Conservation (phyloP, 2,113 vertebrate genomes). For the Siniperca chuatsi region DNA sequence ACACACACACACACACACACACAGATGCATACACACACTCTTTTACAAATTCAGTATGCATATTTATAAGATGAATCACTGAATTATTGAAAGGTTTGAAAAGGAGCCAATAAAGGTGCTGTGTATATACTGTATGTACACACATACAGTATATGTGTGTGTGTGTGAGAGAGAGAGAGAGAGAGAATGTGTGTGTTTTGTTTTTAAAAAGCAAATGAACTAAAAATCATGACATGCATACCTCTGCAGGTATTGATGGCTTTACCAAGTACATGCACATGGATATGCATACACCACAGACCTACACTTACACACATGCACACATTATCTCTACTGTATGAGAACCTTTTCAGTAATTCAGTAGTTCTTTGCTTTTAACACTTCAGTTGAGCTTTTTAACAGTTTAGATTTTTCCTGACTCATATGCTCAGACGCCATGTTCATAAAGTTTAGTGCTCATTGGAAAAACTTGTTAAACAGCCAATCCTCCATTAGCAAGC, state of each 20-base stretch:
- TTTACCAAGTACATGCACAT: background rate
- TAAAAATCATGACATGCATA: background rate
- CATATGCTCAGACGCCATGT: background rate
- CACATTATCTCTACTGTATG: background rate
- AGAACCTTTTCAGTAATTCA: constrained; percentile 42
- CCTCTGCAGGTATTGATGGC: constrained; percentile 23
- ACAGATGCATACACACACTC: background rate
- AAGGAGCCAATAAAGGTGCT: constrained; percentile 44
- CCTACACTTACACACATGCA: background rate
- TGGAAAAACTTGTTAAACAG: background rate
- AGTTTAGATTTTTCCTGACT: constrained; percentile 27
- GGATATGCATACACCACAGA: background rate
- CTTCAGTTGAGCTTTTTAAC: constrained; percentile 10
- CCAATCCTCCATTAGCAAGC: background rate
- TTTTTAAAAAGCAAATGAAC: constrained; percentile 5
- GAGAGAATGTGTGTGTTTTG: background rate
- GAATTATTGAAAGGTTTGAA: constrained; percentile 67
- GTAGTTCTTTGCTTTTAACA: constrained; percentile 27
- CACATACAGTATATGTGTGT: background rate
- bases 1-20: background rate
- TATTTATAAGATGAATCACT: constrained; percentile 61
- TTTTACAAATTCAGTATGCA: constrained; percentile 59
- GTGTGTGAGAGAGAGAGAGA: background rate
- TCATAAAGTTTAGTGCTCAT: background rate
- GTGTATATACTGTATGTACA: constrained; percentile 5